Base-by-base conservation (phyloP, 2,797 vertebrate genomes). In the Moxostoma hubbsi region DNA sequence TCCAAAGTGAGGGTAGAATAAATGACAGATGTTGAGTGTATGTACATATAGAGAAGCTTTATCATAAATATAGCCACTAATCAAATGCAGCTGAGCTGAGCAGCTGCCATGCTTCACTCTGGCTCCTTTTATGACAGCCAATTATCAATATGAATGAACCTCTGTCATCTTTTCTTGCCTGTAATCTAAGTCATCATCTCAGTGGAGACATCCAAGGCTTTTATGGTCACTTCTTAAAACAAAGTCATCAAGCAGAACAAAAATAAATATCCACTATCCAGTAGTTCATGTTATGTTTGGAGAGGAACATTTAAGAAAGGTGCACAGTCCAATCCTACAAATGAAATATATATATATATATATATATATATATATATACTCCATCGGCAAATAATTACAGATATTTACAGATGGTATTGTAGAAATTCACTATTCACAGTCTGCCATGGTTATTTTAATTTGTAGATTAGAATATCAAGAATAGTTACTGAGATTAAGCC, bases 91-190 rank as follows among this genome's bases (percentile, higher is more conserved):
- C 58, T 24, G 70, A 84, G 81, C 72, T 79, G 77, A 71, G 66
- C 51, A 53, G 16, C 58, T 50, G 59, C 43, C 54, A 12, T 58
- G 68, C 57, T 47, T 67, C 77, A 65, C 15, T 54, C 13, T 66
- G 79, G 47, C 73, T 83, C 49, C 70, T 76, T 82, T 69, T 77
- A 63, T 81, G 84, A 84, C 80, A 81, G 55, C 71, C 75, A 66
- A 74, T 87, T 85, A 77, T 81, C 58, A 71, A 74, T 85, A 80
- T 85, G 74, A 85, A 82, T 85, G 84, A 71, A 46, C 10, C 76
- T 43, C 43, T 2, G 5, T 55, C 59, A 24, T 24, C 55, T 53
- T 70, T 10, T 16, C 15, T 54, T 64, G 53, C 67, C 36, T 71
- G 58, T 54, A 62, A 69, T 70, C 43, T 36, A 75, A 75, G 49